A percentile compares a stretch with the other conserved stretches of the same genome.
Conservation (phyloP, 2,888 invertebrate genomes). For the Tiphia femorata region DNA sequence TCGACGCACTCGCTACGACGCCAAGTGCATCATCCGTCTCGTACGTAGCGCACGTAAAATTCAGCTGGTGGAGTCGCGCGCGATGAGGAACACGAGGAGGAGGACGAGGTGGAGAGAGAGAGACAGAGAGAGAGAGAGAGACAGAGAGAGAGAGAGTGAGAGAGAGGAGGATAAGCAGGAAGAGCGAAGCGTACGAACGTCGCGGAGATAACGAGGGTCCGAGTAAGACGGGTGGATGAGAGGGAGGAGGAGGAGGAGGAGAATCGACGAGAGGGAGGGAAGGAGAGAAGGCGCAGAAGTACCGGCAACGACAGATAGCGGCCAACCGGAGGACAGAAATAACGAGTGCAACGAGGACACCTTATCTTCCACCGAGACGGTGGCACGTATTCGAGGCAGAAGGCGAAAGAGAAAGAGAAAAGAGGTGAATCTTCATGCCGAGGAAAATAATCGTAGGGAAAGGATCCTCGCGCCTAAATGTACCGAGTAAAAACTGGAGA, state of each 20-base stretch:
- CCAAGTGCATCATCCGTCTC: no score
- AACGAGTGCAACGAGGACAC: neutral
- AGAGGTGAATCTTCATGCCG: neutral
- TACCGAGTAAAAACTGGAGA: no score
- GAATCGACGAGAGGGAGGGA: neutral
- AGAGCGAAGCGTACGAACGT: no score
- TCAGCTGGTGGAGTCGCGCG: no score
- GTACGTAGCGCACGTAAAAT: no score
- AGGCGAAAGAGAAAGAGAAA: neutral
- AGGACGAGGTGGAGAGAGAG: neutral
- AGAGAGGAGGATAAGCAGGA: no score
- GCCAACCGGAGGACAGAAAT: slow-evolving; percentile 11
- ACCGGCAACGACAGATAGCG: neutral
- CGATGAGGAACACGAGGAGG: neutral
- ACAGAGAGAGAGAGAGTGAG: neutral
- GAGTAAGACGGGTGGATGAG: no score
- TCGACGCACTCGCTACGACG: no score
- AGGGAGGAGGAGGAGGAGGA: neutral
- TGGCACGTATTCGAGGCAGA: neutral
- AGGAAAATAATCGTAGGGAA: no score
- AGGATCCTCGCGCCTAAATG: no score
- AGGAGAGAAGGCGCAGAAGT: neutral
- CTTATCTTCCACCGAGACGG: neutral
- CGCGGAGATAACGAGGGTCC: no score
- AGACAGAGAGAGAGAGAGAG: neutral